Evolutionary conservation across 2,113 vertebrate genomes (phyloP), one percentile per base, ranked within the genome.

Genomic region (Megaleporinus macrocephalus): DNA sequence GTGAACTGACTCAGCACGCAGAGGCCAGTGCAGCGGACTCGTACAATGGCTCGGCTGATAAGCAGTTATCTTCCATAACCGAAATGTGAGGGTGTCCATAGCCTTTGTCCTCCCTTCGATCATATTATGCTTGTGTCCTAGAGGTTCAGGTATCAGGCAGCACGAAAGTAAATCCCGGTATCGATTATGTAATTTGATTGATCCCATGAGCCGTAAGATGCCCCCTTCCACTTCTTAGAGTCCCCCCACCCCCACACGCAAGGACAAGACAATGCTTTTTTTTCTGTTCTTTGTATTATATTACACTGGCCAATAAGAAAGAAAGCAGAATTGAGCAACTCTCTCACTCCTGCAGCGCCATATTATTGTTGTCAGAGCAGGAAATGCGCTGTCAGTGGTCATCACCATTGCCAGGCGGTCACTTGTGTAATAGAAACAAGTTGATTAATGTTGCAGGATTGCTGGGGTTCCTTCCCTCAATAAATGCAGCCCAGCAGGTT

Each of bases 41-140:
- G 81, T 65, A 85, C 62, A 24, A 59, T 24, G 61, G 57, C 36
- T 47, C 7, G n/a, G 36, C 78, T 59, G 85, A 88, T 85, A 86
- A 77, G 74, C 70, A 62, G 29, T 78, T 66, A 57, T 44, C 66
- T 69, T 22, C 44, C 5, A n/a, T 49, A 29, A 27, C 51, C 24
- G 26, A 51, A 72, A 51, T 29, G 44, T 4, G 10, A 85, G 47
- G 10, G 7, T 44, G n/a, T 15, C 22, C 0, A 18, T 13, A 66
- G 27, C 33, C 33, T 65, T 36, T 82, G 30, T 2, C 6, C 44
- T 49, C 44, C 71, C 5, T 24, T 44, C 44, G 27, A 22, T 72
- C 30, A 51, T 26, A 26, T 73, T 73, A 71, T 72, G 27, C 4
- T 55, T n/a, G 36, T 22, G 5, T 24, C 65, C 14, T 62, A 18